Evolutionary conservation across 2,888 invertebrate species (phyloP).

Genomic region (Serripes groenlandicus): DNA sequence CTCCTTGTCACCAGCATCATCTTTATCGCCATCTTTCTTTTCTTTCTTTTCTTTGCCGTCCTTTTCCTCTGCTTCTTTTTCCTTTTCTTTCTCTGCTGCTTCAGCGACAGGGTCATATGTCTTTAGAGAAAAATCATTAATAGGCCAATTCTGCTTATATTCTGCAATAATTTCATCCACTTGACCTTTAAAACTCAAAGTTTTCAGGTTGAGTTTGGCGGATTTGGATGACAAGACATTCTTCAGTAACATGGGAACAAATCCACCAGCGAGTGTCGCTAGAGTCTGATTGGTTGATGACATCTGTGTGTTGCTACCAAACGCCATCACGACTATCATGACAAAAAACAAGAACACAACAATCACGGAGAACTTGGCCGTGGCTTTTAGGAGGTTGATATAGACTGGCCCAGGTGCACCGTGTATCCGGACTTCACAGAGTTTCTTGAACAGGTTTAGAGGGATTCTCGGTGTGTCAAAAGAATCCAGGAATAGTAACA

Average conservation of each 20-base stretch:
- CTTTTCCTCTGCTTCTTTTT: constrained; percentile 35
- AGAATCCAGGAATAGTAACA: constrained; percentile 84
- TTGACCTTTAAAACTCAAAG: constrained; percentile 84
- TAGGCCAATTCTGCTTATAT: constrained; percentile 84
- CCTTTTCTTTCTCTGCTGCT: constrained; percentile 63
- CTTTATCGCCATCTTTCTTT: constrained; percentile 10
- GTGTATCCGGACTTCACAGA: constrained; percentile 82
- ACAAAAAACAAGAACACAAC: constrained; percentile 84
- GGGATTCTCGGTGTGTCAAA: constrained; percentile 84
- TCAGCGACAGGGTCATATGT: constrained; percentile 71
- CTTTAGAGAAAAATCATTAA: constrained; percentile 80
- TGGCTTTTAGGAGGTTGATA: constrained; percentile 81
- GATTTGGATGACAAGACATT: constrained; percentile 83
- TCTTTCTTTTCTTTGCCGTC: constrained; percentile 17
- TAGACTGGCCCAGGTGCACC: constrained; percentile 85
- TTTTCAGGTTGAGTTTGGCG: constrained; percentile 83
- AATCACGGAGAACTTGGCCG: constrained; percentile 83
- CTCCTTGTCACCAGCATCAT: constrained; percentile 32
- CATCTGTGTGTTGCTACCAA: constrained; percentile 82
- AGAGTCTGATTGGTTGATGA: constrained; percentile 84
- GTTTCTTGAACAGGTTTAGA: constrained; percentile 79
- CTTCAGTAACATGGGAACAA: constrained; percentile 83
- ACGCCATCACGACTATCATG: constrained; percentile 84
- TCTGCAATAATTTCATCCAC: constrained; percentile 82
- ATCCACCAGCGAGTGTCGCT: constrained; percentile 83